Base-by-base conservation (phyloP, 2,888 invertebrate genomes). In the Steromphala cineraria region DNA sequence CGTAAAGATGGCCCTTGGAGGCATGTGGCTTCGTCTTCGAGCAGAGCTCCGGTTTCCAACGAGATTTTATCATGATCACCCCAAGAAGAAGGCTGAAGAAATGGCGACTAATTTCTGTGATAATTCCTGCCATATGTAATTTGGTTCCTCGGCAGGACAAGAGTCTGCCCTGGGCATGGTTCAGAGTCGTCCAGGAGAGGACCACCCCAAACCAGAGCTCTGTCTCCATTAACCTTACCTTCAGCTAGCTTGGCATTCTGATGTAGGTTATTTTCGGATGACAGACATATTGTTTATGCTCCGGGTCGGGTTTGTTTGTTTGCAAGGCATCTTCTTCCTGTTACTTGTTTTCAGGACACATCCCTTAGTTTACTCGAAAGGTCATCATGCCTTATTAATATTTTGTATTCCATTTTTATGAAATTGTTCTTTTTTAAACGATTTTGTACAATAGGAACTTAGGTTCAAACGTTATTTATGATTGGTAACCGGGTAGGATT, bases 61-160 rank as follows among this genome's bases (percentile, higher is more conserved):
- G 62, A 62, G 62, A 62, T 62, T 62, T 62, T 31, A 62, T 62
- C 62, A 28, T 31, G n/a, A 62, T 24, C 15, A 28, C 62, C 62
- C 62, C 62, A 62, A 28, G 62, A 62, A 62, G 28, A 24, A 17
- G 7, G 28, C 62, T 28, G 62, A 28, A 62, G 62, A 28, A 62
- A 62, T 62, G 62, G 62, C 62, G 62, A 62, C 62, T 62, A 62
- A 62, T 62, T 62, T 62, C 62, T 62, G 62, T 62, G 62, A 62
- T 62, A 62, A 62, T 62, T 62, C 62, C 62, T 62, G 62, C 62
- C 24, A 62, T 62, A 62, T 62, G 62, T 62, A 62, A 62, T 62
- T 62, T 62, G 62, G 62, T 28, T 62, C 62, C 62, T 15, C 28
- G 62, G 28, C 10, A 28, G 13, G 24, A 28, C 28, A 10, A 13